Evolutionary conservation across 2,797 vertebrate species (phyloP).

Genomic region (Myotis myotis): DNA sequence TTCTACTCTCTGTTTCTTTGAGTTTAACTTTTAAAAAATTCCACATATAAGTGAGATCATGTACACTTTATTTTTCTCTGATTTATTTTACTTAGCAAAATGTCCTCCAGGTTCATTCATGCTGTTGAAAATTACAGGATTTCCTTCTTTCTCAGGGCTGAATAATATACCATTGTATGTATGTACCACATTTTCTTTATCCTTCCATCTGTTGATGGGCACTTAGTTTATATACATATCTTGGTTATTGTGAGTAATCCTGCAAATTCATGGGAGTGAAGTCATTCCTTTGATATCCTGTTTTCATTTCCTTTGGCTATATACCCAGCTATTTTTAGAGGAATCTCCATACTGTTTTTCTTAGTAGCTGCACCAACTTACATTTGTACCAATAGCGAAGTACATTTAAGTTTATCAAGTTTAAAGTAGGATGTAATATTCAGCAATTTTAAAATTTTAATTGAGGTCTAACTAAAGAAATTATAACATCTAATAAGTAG

Average conservation of each 20-base stretch:
- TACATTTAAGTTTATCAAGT: background rate
- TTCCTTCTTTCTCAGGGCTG: background rate
- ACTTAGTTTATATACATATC: background rate
- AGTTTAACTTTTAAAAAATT: background rate
- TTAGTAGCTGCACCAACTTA: background rate
- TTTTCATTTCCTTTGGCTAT: background rate
- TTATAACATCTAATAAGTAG: background rate
- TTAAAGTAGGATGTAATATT: background rate
- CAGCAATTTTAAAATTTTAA: constrained; percentile 1
- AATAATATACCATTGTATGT: background rate
- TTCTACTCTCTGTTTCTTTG: background rate
- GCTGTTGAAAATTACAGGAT: background rate
- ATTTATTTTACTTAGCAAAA: background rate
- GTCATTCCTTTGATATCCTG: background rate
- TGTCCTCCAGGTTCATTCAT: background rate
- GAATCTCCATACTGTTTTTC: background rate
- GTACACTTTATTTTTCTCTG: background rate
- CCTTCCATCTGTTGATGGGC: no score
- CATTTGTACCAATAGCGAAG: background rate
- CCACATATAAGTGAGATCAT: background rate
- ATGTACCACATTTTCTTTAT: background rate
- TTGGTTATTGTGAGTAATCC: background rate
- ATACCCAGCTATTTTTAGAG: background rate
- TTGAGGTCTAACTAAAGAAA: constrained; percentile 39
- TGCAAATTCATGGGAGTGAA: no score